Percentiles rank a stretch among this genome's conserved stretches.
phyloP scores from a whole-genome alignment of 2,797 vertebrate species.

The Acanthornis magna region DNA sequence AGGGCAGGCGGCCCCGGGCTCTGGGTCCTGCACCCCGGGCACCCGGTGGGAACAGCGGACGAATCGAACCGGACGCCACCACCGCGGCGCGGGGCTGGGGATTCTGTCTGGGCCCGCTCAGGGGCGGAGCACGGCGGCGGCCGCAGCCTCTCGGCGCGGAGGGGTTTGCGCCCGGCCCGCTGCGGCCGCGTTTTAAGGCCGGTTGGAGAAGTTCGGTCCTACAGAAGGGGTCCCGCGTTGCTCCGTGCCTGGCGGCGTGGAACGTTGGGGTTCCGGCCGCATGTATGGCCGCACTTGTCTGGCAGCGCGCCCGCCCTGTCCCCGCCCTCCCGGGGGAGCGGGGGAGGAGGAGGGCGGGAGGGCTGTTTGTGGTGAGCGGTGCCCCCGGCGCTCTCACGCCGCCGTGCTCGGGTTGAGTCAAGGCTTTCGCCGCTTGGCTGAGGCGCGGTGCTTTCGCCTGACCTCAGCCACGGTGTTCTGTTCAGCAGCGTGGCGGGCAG shows the following conservation, averaged over 20 bases:
- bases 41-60: neutral
- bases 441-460: neutral
- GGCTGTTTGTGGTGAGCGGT: neutral
- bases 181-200: neutral
- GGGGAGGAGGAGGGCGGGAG: neutral
- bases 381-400: neutral
- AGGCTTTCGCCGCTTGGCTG: neutral
- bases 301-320: neutral
- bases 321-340: neutral
- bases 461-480: neutral
- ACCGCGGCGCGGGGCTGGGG: neutral
- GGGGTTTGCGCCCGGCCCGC: neutral
- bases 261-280: neutral
- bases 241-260: neutral
- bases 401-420: neutral
- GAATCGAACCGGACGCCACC: neutral
- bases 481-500: neutral
- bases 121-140: neutral
- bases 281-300: neutral
- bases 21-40: neutral
- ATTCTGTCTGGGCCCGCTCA: neutral
- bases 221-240: fast-evolving
- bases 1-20: neutral
- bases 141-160: neutral
- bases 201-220: neutral